Conservation (phyloP, 2,888 invertebrate genomes). For the Caenorhabditis becei region DNA sequence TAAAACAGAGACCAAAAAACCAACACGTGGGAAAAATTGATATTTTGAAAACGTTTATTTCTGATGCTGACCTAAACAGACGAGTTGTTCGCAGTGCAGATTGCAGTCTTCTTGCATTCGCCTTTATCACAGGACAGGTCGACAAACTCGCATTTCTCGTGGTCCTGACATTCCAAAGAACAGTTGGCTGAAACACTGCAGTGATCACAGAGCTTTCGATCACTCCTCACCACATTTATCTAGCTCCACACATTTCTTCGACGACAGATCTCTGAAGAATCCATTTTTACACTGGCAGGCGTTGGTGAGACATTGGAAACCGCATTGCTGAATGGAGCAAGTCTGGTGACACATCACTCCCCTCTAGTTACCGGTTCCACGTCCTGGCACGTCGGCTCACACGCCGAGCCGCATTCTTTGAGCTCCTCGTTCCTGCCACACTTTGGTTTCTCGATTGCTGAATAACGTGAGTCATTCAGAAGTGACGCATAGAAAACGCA, state of each 20-base stretch:
- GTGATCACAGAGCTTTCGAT: background rate
- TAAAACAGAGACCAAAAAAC: background rate
- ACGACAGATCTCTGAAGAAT: slow-evolving; percentile 17
- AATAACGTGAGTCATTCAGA: background rate
- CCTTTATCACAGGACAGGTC: slow-evolving; percentile 33
- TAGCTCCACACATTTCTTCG: slow-evolving; percentile 34
- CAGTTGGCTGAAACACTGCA: slow-evolving; percentile 19
- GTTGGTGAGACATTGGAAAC: slow-evolving; percentile 30
- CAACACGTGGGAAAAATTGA: too few relatives aligned
- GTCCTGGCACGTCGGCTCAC: slow-evolving; percentile 53
- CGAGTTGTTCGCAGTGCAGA: slow-evolving; percentile 27
- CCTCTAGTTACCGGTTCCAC: slow-evolving; percentile 10
- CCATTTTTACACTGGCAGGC: slow-evolving; percentile 51
- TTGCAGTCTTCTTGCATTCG: slow-evolving; percentile 31
- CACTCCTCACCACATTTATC: slow-evolving; percentile 15
- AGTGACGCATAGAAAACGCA: background rate
- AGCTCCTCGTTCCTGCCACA: slow-evolving; percentile 48
- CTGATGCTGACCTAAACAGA: too few relatives aligned
- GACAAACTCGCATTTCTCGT: slow-evolving; percentile 50
- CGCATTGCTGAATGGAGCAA: slow-evolving; percentile 20
- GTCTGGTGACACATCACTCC: background rate
- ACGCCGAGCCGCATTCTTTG: slow-evolving; percentile 38
- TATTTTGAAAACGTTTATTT: too few relatives aligned
- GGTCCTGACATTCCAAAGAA: slow-evolving; percentile 22
- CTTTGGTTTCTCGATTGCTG: slow-evolving; percentile 20